Evolutionary conservation across 2,888 invertebrate species (phyloP), one percentile per base, ranked within the genome.

Genomic region (Autographa pulchrina): DNA sequence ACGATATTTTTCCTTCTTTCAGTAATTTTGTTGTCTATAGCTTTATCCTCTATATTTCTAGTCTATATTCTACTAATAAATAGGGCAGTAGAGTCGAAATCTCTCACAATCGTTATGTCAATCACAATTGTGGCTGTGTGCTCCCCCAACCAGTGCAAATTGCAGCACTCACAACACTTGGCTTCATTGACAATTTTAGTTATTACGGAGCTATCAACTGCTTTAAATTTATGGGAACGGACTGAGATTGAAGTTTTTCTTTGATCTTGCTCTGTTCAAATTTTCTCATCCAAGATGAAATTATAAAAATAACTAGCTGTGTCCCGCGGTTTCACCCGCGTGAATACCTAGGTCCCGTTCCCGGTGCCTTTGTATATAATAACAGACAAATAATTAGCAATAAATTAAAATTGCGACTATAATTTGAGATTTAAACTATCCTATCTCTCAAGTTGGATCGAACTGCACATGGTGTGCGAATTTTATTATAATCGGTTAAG

Each of bases 101-200:
- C 35, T 41, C 35, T 65, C 25, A 62, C 65, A 63, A 70, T 75
- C 77, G 62, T 43, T 41, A n/a, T 38, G 62, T 65, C 80, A 48
- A 43, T 65, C 61, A 70, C 62, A 65, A 62, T 70, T 52, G 59
- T 38, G n/a, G 38, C 31, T 6, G 18, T 18, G n/a, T 18, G 62
- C 38, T 54, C 65, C 71, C 60, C 63, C n/a, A 48, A 8, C 52
- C 31, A 31, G 31, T 18, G 54, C 77, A 69, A 77, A 77, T 77
- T 76, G 62, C 62, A 32, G 35, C 77, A 80, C 80, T 80, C 77
- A 76, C 70, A 80, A 77, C 77, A 80, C 77, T 76, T 65, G 41
- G 43, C 66, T 56, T 43, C 61, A 52, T 70, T 67, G 70, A 56
- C 54, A 56, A 56, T 56, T n/a, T 16, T 59, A 58, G 7, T 38